phyloP scores from a whole-genome alignment of 2,888 invertebrate species.

The Euphydryas editha region DNA sequence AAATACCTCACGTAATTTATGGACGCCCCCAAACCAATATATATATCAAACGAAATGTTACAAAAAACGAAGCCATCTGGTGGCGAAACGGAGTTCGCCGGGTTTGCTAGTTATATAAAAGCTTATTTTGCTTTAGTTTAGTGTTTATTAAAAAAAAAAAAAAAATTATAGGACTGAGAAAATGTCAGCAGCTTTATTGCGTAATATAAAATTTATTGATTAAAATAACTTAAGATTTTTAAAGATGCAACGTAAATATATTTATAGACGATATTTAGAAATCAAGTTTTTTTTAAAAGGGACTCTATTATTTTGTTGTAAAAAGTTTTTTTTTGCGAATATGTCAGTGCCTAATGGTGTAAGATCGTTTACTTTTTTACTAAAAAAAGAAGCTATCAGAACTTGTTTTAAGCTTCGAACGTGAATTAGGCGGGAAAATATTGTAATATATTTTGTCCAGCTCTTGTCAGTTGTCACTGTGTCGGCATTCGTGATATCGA shows the following conservation, averaged over 20 bases:
- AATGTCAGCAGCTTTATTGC: no score
- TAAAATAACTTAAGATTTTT: no score
- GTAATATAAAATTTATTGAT: no score
- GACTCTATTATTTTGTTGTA: background rate
- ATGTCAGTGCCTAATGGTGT: background rate
- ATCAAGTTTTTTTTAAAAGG: background rate
- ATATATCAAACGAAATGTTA: no score
- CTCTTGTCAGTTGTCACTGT: slow-evolving; percentile 42
- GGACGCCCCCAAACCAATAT: no score
- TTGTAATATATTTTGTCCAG: slow-evolving; percentile 36
- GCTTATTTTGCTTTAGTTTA: no score
- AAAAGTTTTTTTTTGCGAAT: background rate
- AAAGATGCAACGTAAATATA: background rate
- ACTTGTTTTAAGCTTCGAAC: slow-evolving; percentile 38
- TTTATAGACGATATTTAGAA: background rate
- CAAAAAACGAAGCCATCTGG: no score
- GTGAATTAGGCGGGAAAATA: slow-evolving; percentile 40
- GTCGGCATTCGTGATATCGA: slow-evolving; percentile 43
- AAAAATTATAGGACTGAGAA: no score
- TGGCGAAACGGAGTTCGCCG: no score
- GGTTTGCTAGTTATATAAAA: no score
- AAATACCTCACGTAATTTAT: no score
- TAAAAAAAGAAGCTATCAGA: slow-evolving; percentile 26
- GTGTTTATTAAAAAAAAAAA: no score
- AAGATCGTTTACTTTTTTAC: background rate